Base-by-base conservation (phyloP, 2,888 invertebrate species). In the Trachelus stipa region DNA sequence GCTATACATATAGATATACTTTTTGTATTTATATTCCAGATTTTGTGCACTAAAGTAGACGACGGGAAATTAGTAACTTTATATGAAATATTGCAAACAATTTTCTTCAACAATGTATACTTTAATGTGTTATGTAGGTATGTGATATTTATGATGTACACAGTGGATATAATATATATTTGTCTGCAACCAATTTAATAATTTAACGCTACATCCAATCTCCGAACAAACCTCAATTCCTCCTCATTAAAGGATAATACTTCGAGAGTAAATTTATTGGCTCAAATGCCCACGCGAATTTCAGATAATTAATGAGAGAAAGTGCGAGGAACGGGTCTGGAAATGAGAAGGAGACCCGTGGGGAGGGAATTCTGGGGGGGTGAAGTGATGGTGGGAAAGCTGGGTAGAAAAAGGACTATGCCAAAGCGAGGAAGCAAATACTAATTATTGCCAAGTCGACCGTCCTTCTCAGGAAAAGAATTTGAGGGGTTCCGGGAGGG, bases 231-330 rank as follows among this genome's bases (percentile, higher is more conserved):
- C 85, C 81, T 84, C 81, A 81, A 84, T 86, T 86, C 84, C 83
- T 79, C 77, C 85, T 86, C 86, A 86, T 87, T 86, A 86, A 88
- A 88, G 84, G 84, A 87, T 87, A 87, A 87, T 87, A 86, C 85
- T 86, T 83, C 81, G 69, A 75, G 76, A 82, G 83, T 86, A 82
- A 85, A 85, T 87, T 85, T 80, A 80, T 78, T 30, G 75, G 71
- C 73, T 77, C 33, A 79, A 85, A 84, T 83, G 34, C 79, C 71
- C 12, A 33, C 71, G 31, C 33, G 12, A 71, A 31, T 71, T 71
- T 71, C 31, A 71, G 79, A 79, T 77, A 74, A 74, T 74, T 74
- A 74, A 74, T 74, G 75, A 34, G 34, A 69, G n/a, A 23, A 74
- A 15, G 37, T 71, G 34, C 69, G 33, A n/a, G 75, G 76, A 34